Evolutionary conservation across 2,888 invertebrate species (phyloP).

Genomic region (Chelonus formosanus): DNA sequence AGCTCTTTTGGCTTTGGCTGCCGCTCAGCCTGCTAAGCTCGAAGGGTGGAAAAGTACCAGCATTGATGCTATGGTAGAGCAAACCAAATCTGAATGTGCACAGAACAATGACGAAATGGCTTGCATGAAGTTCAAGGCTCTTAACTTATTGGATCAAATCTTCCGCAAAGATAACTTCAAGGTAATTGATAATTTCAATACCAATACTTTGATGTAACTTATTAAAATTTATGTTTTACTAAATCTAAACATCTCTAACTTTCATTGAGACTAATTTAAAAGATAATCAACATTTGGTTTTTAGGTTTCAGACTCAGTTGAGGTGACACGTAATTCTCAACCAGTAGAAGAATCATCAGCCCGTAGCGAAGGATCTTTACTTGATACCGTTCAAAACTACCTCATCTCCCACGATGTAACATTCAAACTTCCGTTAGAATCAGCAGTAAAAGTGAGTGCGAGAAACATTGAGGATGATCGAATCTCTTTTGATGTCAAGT

Average conservation of each 20-base stretch:
- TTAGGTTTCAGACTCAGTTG: conserved; percentile 78
- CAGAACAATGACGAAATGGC: conserved; percentile 80
- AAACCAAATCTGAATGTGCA: conserved; percentile 78
- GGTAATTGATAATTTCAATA: conserved; percentile 65
- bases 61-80: conserved; percentile 78
- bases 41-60: conserved; percentile 77
- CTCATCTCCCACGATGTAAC: conserved; percentile 82
- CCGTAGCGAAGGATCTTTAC: conserved; percentile 70
- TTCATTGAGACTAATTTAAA: background rate
- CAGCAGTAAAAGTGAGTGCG: conserved; percentile 80
- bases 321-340: conserved; percentile 78
- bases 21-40: conserved; percentile 72
- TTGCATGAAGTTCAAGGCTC: conserved; percentile 84
- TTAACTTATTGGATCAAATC: conserved; percentile 80
- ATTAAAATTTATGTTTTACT: too few species aligned
- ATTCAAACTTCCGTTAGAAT: conserved; percentile 77
- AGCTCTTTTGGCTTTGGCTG: conserved; percentile 70
- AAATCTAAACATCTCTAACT: too few species aligned
- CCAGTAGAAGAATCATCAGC: conserved; percentile 70
- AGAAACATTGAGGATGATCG: conserved; percentile 81
- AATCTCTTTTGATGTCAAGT: conserved; percentile 77
- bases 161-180: conserved; percentile 82
- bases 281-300: conserved; percentile 10
- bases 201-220: background rate
- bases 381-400: conserved; percentile 77